phyloP scores from a whole-genome alignment of 2,797 vertebrate genomes.

The Gadopsis marmoratus region DNA sequence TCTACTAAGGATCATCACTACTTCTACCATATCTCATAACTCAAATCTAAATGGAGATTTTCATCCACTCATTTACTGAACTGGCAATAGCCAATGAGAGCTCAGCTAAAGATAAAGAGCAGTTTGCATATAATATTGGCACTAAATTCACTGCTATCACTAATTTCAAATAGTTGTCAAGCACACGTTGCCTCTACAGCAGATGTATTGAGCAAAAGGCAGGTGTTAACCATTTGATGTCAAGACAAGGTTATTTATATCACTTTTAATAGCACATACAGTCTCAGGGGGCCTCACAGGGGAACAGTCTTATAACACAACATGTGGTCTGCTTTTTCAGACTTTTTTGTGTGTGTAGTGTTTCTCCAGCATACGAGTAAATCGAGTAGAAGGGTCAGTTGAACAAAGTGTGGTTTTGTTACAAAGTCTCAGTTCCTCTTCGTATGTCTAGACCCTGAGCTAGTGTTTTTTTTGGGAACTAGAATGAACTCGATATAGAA shows the following conservation, averaged over 20 bases:
- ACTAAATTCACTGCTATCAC: background rate
- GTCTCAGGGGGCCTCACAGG: background rate
- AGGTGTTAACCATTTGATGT: slow-evolving; percentile 4
- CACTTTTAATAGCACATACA: background rate
- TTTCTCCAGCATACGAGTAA: background rate
- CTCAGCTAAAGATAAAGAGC: background rate
- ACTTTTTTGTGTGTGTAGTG: too few species aligned
- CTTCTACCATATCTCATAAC: background rate
- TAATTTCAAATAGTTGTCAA: background rate
- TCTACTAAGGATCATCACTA: too few species aligned
- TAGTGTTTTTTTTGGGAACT: slow-evolving; percentile 20
- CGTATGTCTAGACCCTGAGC: background rate
- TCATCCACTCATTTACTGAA: background rate
- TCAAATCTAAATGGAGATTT: background rate
- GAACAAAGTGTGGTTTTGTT: background rate
- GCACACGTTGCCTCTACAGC: background rate
- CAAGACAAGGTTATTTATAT: slow-evolving; percentile 2
- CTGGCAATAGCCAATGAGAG: background rate
- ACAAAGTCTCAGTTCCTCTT: background rate
- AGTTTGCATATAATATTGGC: background rate
- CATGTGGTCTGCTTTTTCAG: background rate
- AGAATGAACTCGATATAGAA: background rate
- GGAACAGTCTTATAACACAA: background rate
- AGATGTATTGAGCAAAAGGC: background rate
- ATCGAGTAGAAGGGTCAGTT: too few species aligned